A percentile compares a stretch with the other conserved stretches of the same genome.
Evolutionary conservation across 2,888 invertebrate genomes (phyloP).

Genomic region (Eubasilissa splendida): DNA sequence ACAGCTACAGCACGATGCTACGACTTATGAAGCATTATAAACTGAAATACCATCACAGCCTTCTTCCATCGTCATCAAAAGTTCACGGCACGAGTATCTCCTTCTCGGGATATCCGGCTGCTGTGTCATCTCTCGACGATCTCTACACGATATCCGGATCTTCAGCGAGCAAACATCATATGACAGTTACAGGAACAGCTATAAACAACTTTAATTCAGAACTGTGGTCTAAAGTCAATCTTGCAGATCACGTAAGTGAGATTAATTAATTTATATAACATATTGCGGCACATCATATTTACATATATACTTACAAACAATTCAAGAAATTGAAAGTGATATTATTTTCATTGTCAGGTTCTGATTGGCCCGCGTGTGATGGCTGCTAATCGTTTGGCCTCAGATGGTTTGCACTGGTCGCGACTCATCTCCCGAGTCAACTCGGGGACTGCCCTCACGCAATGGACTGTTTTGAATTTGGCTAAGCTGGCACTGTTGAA

Average conservation of each 20-base stretch:
- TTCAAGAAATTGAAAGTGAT: too few relatives aligned
- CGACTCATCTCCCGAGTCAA: constrained; percentile 78
- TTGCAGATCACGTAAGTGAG: constrained; percentile 73
- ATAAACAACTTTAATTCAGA: constrained; percentile 82
- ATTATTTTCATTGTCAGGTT: constrained; percentile 64
- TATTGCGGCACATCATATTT: not conserved
- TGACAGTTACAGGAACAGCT: constrained; percentile 84
- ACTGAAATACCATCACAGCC: constrained; percentile 79
- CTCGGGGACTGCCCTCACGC: constrained; percentile 88
- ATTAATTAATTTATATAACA: not conserved
- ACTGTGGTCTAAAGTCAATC: constrained; percentile 79
- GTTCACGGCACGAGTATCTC: constrained; percentile 80
- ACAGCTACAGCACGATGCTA: constrained; percentile 85
- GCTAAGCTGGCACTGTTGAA: constrained; percentile 69
- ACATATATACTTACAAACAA: too few relatives aligned
- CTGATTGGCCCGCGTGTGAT: constrained; percentile 84
- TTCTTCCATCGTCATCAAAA: constrained; percentile 67
- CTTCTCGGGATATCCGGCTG: constrained; percentile 90
- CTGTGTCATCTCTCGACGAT: constrained; percentile 87
- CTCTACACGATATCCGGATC: constrained; percentile 79
- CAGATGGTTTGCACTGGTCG: constrained; percentile 82
- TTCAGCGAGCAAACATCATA: constrained; percentile 64
- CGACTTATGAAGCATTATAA: constrained; percentile 89
- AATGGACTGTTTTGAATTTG: constrained; percentile 89
- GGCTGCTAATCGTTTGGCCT: constrained; percentile 87